Evolutionary conservation across 2,888 invertebrate genomes (phyloP).

Genomic region (Andrena chrysosceles): DNA sequence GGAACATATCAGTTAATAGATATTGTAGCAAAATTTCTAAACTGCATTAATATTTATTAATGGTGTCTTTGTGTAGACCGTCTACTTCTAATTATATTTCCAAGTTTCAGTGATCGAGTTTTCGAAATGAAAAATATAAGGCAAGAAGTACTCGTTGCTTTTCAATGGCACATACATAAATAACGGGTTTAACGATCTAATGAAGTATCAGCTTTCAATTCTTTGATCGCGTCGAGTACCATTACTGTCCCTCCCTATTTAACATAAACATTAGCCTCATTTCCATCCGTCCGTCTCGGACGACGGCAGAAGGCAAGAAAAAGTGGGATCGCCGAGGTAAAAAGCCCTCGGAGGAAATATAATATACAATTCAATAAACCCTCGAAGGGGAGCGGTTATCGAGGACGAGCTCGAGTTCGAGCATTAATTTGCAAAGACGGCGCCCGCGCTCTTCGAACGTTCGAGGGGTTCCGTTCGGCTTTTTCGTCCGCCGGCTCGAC

Average conservation of each 20-base stretch:
- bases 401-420: conserved; percentile 71
- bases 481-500: conserved; percentile 69
- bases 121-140: not conserved
- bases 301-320: not conserved
- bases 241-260: conserved; percentile 44
- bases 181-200: conserved; percentile 10
- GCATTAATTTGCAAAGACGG: conserved; percentile 74
- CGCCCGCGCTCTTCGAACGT: conserved; percentile 58
- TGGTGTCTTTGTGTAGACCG: not conserved
- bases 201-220: conserved; percentile 24
- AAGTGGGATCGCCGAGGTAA: conserved; percentile 1
- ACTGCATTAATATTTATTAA: too few relatives aligned
- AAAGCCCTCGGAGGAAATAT: conserved; percentile 59
- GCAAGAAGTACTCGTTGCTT: not conserved
- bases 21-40: not conserved
- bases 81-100: conserved; percentile 3
- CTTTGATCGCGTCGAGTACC: conserved; percentile 47
- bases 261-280: conserved; percentile 48
- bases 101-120: not conserved
- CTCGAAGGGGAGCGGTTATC: conserved; percentile 63
- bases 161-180: not conserved
- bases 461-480: conserved; percentile 67
- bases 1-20: conserved; percentile 41
- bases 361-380: conserved; percentile 67
- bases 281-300: conserved; percentile 14